A percentile compares a stretch with the other conserved stretches of the same genome.
Conservation (phyloP, 2,797 vertebrate species). For the Mionectes olivaceus region DNA sequence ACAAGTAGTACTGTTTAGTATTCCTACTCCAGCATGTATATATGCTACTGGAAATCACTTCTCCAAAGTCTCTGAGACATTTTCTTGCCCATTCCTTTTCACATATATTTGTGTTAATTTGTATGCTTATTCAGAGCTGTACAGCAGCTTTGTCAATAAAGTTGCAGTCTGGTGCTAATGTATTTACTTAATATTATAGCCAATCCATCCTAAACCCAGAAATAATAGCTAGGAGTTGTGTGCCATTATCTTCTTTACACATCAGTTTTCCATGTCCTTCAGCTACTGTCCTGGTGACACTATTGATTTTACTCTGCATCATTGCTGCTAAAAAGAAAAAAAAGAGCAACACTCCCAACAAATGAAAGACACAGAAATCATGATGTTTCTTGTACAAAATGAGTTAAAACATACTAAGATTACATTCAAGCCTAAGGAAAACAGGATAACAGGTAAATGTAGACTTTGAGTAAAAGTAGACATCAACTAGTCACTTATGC, state of each 20-base stretch:
- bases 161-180: background rate
- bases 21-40: background rate
- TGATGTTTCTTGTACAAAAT: background rate
- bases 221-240: background rate
- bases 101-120: background rate
- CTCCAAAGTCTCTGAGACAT: background rate
- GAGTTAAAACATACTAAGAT: background rate
- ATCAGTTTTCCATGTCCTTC: background rate
- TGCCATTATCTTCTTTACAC: background rate
- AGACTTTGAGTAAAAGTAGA: background rate
- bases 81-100: background rate
- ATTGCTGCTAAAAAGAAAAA: background rate
- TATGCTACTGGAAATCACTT: background rate
- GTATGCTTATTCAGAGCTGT: background rate
- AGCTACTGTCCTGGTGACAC: background rate
- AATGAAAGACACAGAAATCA: background rate
- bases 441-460: background rate
- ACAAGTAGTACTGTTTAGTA: background rate
- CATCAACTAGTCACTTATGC: background rate
- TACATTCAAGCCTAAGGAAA: background rate
- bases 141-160: background rate
- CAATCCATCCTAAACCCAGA: background rate
- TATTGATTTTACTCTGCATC: background rate
- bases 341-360: fast-evolving
- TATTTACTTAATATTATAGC: background rate